These are phyloP conservation scores for Ceyx erithaca DNA, from an alignment of 2,797 vertebrate species.

Conservation along the genomic window DNA sequence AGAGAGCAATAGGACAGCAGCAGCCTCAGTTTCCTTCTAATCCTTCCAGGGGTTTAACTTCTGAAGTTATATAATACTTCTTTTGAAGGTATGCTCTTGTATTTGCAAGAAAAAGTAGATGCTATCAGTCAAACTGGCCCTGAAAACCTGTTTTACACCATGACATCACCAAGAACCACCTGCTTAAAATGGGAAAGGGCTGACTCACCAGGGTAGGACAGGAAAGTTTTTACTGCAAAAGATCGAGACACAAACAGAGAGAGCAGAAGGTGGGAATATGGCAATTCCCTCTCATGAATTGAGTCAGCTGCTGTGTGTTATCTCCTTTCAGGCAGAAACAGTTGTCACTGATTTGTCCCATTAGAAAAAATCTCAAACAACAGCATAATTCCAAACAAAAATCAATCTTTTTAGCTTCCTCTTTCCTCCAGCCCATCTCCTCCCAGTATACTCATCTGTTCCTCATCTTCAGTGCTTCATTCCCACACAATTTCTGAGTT, in stretches of 20 bases:
- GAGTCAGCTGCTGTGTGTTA: neutral
- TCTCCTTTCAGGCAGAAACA: neutral
- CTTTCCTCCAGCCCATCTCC: neutral
- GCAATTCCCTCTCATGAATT: neutral
- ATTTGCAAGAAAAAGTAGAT: constrained; percentile 46
- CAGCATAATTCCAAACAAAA: neutral
- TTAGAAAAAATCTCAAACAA: neutral
- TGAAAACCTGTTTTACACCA: neutral
- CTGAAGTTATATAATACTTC: neutral
- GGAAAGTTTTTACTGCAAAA: neutral
- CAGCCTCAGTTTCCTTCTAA: neutral
- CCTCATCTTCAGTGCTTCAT: neutral
- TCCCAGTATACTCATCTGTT: neutral
- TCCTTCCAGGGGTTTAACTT: neutral
- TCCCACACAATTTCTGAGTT: neutral
- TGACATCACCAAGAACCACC: constrained; percentile 28
- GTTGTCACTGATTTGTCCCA: neutral
- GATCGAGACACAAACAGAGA: neutral
- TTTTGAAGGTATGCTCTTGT: constrained; percentile 22
- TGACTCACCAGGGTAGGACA: constrained; percentile 10
- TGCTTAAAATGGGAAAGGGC: neutral
- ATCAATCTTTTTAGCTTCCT: neutral
- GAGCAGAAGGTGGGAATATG: neutral
- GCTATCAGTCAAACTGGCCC: neutral
- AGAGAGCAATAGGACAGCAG: neutral